phyloP scores from a whole-genome alignment of 1,140 invertebrate species.

The Aphis craccivora region DNA sequence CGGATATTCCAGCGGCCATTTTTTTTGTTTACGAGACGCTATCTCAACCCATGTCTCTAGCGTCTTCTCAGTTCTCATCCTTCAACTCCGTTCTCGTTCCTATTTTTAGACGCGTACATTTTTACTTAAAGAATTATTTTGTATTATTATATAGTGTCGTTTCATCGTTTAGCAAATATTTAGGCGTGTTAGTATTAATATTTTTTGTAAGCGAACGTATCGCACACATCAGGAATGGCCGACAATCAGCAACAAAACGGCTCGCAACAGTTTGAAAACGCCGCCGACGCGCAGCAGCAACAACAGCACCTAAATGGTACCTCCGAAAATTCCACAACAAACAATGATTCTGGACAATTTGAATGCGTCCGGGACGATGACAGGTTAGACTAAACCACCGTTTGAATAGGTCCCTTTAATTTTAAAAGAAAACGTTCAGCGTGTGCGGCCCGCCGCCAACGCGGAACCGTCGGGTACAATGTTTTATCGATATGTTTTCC shows the following conservation, averaged over 20 bases:
- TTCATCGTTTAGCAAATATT: background rate
- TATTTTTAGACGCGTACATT: constrained; percentile 57
- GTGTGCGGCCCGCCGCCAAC: background rate
- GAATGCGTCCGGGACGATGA: constrained; percentile 52
- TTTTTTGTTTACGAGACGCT: constrained; percentile 58
- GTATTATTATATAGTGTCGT: constrained; percentile 52
- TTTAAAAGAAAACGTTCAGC: too few species aligned
- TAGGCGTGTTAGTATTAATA: constrained; percentile 49
- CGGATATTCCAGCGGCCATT: constrained; percentile 58
- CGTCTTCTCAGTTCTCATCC: constrained; percentile 53
- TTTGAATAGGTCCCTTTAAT: background rate
- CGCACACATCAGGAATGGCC: constrained; percentile 14
- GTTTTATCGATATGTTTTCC: too few species aligned
- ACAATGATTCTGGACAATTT: constrained; percentile 48
- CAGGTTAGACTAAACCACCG: background rate
- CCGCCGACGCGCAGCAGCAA: constrained; percentile 18
- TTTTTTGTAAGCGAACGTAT: constrained; percentile 19
- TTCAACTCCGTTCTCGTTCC: constrained; percentile 51
- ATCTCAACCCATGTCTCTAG: constrained; percentile 52
- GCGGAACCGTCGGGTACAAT: background rate
- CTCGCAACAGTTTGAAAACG: constrained; percentile 54
- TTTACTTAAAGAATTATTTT: constrained; percentile 50
- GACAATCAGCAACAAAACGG: constrained; percentile 56
- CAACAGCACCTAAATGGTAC: constrained; percentile 44
- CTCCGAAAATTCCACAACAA: constrained; percentile 35